Percentiles rank a stretch among this genome's conserved stretches.
These are phyloP conservation scores for Sinocyclocheilus grahami DNA, from an alignment of 2,113 vertebrate genomes.

Conservation along the genomic window DNA sequence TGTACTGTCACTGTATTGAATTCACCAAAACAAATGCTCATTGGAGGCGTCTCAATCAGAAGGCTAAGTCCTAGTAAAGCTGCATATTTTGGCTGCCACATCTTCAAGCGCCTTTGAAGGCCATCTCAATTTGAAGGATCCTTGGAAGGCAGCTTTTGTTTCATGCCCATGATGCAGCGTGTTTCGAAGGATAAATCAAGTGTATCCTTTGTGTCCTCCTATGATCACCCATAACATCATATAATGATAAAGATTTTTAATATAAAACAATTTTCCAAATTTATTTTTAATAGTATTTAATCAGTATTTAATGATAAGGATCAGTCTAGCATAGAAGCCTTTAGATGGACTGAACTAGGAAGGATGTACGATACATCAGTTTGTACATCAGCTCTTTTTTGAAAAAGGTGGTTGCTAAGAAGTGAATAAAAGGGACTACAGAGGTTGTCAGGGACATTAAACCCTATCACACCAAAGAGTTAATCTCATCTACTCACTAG, in stretches of 20 bases:
- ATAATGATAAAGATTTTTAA: background rate
- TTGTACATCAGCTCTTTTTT: too few relatives aligned
- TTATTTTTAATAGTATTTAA: too few relatives aligned
- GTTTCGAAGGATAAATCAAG: background rate
- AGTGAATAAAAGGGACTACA: background rate
- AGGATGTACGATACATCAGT: too few relatives aligned
- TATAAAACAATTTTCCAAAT: background rate
- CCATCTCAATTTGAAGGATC: too few relatives aligned
- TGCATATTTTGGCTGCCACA: background rate
- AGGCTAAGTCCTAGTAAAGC: background rate
- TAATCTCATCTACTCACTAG: too few relatives aligned
- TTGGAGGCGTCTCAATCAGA: background rate
- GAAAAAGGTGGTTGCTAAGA: background rate
- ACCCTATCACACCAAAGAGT: too few relatives aligned
- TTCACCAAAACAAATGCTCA: background rate
- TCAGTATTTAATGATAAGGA: too few relatives aligned
- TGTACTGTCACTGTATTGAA: background rate
- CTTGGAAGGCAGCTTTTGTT: background rate
- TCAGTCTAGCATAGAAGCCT: too few relatives aligned
- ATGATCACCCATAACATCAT: background rate
- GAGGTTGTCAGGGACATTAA: too few relatives aligned
- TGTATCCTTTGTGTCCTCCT: background rate
- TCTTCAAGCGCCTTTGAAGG: too few relatives aligned
- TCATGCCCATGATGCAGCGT: background rate
- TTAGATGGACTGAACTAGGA: too few relatives aligned